Conservation (phyloP, 2,888 invertebrate species). For the Stratiomys singularior region DNA sequence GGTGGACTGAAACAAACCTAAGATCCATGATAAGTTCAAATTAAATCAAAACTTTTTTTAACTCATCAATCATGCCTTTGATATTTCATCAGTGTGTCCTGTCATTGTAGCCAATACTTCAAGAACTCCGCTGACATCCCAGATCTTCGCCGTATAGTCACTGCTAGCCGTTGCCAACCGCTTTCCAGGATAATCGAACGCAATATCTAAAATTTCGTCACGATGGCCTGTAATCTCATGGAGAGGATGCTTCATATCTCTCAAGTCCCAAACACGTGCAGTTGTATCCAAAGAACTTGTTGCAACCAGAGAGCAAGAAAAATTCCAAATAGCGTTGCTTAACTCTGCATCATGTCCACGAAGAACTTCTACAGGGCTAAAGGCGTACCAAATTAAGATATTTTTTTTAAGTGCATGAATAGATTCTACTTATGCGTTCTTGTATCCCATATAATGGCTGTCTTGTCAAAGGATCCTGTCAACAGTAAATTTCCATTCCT, state of each 20-base stretch:
- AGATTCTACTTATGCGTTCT: constrained; percentile 69
- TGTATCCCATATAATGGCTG: constrained; percentile 80
- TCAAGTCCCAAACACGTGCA: constrained; percentile 76
- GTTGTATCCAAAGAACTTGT: constrained; percentile 78
- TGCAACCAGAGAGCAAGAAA: constrained; percentile 73
- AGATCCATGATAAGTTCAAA: constrained; percentile 31
- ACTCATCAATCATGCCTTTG: constrained; percentile 66
- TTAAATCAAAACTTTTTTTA: not conserved
- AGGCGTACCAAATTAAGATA: constrained; percentile 9
- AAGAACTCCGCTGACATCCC: constrained; percentile 71
- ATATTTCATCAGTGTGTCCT: constrained; percentile 76
- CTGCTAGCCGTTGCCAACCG: constrained; percentile 79
- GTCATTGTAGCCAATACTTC: constrained; percentile 70
- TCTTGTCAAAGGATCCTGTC: constrained; percentile 84
- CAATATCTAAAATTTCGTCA: constrained; percentile 79
- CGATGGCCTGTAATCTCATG: constrained; percentile 72
- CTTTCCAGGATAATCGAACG: constrained; percentile 79
- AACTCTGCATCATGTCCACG: constrained; percentile 75
- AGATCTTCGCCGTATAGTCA: constrained; percentile 79
- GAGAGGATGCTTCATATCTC: constrained; percentile 68
- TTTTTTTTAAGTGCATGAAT: not conserved
- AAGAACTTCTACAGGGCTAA: constrained; percentile 26
- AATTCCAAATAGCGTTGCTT: constrained; percentile 76
- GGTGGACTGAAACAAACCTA: constrained; percentile 84
- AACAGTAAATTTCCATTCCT: constrained; percentile 75